phyloP scores from a whole-genome alignment of 2,797 vertebrate genomes.

The Sebastes nivosus region DNA sequence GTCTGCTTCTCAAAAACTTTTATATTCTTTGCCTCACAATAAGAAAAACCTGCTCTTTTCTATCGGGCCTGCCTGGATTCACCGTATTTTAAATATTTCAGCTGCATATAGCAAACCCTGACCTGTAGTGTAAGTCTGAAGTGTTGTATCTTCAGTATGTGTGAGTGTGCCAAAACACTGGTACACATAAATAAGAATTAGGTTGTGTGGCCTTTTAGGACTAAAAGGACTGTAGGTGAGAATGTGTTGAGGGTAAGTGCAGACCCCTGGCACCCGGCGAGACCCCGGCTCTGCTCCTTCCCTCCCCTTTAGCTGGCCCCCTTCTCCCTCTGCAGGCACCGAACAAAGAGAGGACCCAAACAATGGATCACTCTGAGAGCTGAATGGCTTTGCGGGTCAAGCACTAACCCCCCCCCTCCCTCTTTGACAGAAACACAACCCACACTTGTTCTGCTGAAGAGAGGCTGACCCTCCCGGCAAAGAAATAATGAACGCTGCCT shows the following conservation, averaged over 20 bases:
- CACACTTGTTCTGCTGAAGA: slow-evolving; percentile 86
- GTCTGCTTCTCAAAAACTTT: background rate
- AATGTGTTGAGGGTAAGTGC: slow-evolving; percentile 67
- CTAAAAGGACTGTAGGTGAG: slow-evolving; percentile 63
- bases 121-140: slow-evolving; percentile 5
- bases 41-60: background rate
- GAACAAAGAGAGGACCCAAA: slow-evolving; percentile 85
- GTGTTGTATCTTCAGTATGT: background rate
- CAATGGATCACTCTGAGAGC: slow-evolving; percentile 83
- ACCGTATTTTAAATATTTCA: slow-evolving; percentile 21
- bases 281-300: slow-evolving; percentile 64
- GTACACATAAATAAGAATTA: slow-evolving; percentile 40
- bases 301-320: slow-evolving; percentile 74
- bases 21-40: background rate
- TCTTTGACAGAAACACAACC: slow-evolving; percentile 83
- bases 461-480: slow-evolving; percentile 81
- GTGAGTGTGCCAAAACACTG: slow-evolving; percentile 24
- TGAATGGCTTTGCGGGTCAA: slow-evolving; percentile 84
- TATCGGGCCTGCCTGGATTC: background rate
- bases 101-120: slow-evolving; percentile 6
- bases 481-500: slow-evolving; percentile 82
- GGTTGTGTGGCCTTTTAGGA: slow-evolving; percentile 42
- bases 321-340: slow-evolving; percentile 74
- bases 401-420: slow-evolving; percentile 77
- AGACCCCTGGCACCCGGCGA: slow-evolving; percentile 68